Evolutionary conservation across 2,888 invertebrate species (phyloP), one percentile per base, ranked within the genome.

Genomic region (Drosophila barbarae): DNA sequence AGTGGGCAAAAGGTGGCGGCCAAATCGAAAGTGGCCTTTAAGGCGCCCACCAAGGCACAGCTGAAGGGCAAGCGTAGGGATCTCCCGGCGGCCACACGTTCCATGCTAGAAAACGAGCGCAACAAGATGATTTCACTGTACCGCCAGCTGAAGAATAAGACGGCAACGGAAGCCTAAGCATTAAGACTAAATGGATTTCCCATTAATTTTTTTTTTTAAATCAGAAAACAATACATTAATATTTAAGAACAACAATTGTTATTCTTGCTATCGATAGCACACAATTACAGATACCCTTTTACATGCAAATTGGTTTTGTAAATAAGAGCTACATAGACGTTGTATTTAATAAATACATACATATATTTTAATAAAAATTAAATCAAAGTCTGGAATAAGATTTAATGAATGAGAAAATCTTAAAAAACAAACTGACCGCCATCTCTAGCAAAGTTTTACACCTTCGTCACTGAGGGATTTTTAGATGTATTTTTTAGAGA

Each of bases 21-120:
- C 34, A 49, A 69, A 9, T 35, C 60, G 10, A 69, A 59, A 34
- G 26, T 28, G 28, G 5, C 69, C 38, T 52, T 65, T 9, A 50
- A 68, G 42, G 32, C 64, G 7, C 65, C 74, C 13, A 74, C 74
- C 8, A 87, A 86, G 42, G 66, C 56, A 13, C 84, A 92, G 71
- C 89, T 90, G 72, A 91, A 90, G 41, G 92, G 92, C 7, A 93
- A 93, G 85, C 89, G 93, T 5, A 93, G 92, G 84, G 90, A 92
- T 81, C 84, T 93, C 54, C 92, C 93, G 0, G 80, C 89, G 42
- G 91, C 90, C 0, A 90, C 93, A 44, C 89, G 93, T 49, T 89
- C 90, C 65, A 91, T 92, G 87, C 85, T 93, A 32, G 93, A 93
- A 55, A 89, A 89, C 44, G 92, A 93, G 77, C 92, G 92, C 74